Base-by-base conservation (phyloP, 2,797 vertebrate genomes). In the Sylvilagus floridanus region DNA sequence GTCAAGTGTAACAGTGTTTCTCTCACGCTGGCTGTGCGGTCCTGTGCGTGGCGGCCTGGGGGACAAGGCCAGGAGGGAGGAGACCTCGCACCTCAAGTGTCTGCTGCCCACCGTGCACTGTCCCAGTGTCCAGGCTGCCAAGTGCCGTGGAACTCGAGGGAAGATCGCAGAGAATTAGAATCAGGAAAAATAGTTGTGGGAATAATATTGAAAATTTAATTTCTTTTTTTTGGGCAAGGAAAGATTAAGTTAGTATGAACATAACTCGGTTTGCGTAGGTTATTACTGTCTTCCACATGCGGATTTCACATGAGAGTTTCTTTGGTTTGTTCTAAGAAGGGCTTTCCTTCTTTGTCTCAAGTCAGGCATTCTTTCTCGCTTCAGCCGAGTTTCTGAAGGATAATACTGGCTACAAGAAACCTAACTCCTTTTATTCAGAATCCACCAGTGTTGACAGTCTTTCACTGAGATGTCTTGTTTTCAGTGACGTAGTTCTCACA, bases 381-480 rank as follows among this genome's bases (percentile, higher is more conserved):
- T 12, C 69, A 84, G 52, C 77, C 77, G 32, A 78, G 37, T 72
- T 88, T 88, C 60, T 66, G 32, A 88, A 81, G 62, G 42, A 28
- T 60, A 30, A 24, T 35, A 3, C 84, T 85, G 35, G 17, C 52
- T 30, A 1, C 54, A 57, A 66, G 76, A 84, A 91, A 62, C 50
- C 26, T 71, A 85, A 63, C 5, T 66, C 37, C 30, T 78, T 93
- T 50, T 65, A 22, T 94, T 90, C 12, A 76, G 60, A 83, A 22
- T 69, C 42, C 71, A 30, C 63, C 35, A 60, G 0, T 79, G 13
- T 71, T 35, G n/a, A 89, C 32, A 11, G 9, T 4, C 4, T 66
- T 92, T 69, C 21, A 71, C 52, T 96, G 32, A 90, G 84, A 57
- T 92, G 89, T 77, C 66, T 72, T 63, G 7, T 90, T 84, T 77